A percentile compares a stretch with the other conserved stretches of the same genome.
These are phyloP conservation scores for Dascyllus trimaculatus DNA, from an alignment of 2,113 vertebrate genomes.

Conservation along the genomic window DNA sequence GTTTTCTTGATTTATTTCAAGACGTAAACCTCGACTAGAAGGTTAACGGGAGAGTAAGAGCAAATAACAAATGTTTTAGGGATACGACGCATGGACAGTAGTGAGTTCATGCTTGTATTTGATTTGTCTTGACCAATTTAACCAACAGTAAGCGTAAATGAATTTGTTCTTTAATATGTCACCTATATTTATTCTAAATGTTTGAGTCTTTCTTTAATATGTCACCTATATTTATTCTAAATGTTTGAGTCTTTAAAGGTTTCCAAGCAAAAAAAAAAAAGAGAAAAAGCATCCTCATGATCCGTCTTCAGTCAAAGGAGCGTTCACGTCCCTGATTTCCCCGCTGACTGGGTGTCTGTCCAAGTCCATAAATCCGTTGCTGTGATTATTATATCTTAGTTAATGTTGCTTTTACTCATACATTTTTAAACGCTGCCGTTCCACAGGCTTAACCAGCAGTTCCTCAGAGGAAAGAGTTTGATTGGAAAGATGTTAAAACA, in stretches of 20 bases:
- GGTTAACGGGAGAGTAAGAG: slow-evolving; percentile 1
- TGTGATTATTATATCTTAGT: slow-evolving; percentile 5
- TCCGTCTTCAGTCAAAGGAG: slow-evolving; percentile 58
- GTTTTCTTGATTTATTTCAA: slow-evolving; percentile 5
- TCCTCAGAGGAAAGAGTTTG: slow-evolving; percentile 10
- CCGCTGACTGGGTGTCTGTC: slow-evolving; percentile 32
- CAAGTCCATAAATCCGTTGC: slow-evolving; percentile 18
- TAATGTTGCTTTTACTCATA: background rate
- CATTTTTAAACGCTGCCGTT: background rate
- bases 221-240: background rate
- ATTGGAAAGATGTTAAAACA: slow-evolving; percentile 41
- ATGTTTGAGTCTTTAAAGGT: slow-evolving; percentile 27
- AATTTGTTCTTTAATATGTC: slow-evolving; percentile 4
- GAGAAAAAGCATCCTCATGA: slow-evolving; percentile 18
- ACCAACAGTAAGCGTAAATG: background rate
- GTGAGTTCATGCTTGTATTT: slow-evolving; percentile 13
- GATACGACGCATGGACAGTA: background rate
- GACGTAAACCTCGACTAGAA: background rate
- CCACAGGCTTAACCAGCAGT: background rate
- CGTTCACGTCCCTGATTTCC: slow-evolving; percentile 74
- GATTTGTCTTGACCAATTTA: background rate
- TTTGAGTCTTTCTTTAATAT: background rate
- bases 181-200: background rate
- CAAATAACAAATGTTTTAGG: slow-evolving; percentile 13
- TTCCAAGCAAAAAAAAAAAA: background rate